Evolutionary conservation across 2,888 invertebrate genomes (phyloP).

Genomic region (Drosophila cognata): DNA sequence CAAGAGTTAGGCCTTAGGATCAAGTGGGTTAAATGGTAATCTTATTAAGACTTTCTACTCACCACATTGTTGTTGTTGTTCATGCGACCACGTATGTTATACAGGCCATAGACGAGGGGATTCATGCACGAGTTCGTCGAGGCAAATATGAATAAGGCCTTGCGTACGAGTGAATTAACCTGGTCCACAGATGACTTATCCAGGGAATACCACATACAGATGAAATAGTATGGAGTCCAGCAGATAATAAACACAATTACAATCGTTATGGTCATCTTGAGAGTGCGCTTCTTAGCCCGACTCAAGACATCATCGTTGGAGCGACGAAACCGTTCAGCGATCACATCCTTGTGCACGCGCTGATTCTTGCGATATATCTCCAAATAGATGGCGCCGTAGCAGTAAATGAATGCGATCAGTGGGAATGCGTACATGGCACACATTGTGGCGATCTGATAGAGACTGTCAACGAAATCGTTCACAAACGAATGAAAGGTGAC

Average conservation of each 20-base stretch:
- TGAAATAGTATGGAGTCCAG: slow-evolving; percentile 98
- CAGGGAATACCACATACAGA: slow-evolving; percentile 95
- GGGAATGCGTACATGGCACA: slow-evolving; percentile 95
- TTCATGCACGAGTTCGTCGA: slow-evolving; percentile 98
- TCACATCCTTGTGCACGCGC: slow-evolving; percentile 84
- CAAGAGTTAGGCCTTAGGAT: background rate
- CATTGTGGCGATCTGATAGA: slow-evolving; percentile 94
- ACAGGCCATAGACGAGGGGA: slow-evolving; percentile 97
- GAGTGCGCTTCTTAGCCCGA: slow-evolving; percentile 92
- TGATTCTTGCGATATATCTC: slow-evolving; percentile 92
- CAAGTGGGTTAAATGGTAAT: background rate
- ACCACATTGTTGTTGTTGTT: slow-evolving; percentile 78
- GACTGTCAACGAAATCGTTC: slow-evolving; percentile 89
- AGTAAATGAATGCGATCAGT: slow-evolving; percentile 92
- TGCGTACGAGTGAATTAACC: slow-evolving; percentile 90
- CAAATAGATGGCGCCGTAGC: slow-evolving; percentile 94
- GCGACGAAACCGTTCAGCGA: slow-evolving; percentile 89
- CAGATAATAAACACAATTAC: slow-evolving; percentile 96
- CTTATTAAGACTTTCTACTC: slow-evolving; percentile 25
- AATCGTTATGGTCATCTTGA: slow-evolving; percentile 98
- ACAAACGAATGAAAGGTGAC: slow-evolving; percentile 94
- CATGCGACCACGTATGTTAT: slow-evolving; percentile 88
- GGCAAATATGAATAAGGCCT: slow-evolving; percentile 95
- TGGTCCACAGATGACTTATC: slow-evolving; percentile 89
- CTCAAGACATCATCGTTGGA: slow-evolving; percentile 93